These are phyloP conservation scores for Phanerotoma sp. DNA, from an alignment of 2,888 invertebrate species.

Conservation along the genomic window DNA sequence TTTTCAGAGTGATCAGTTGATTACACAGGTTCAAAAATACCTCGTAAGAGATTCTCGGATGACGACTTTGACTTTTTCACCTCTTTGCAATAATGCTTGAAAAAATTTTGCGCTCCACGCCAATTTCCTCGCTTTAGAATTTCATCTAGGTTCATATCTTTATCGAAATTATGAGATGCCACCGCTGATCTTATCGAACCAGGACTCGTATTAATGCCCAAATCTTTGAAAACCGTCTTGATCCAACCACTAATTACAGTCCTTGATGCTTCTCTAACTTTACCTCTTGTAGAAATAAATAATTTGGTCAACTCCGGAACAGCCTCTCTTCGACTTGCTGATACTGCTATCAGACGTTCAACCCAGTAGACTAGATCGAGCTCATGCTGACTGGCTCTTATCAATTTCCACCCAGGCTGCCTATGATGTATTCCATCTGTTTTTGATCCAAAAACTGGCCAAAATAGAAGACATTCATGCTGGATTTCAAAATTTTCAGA, in stretches of 20 bases:
- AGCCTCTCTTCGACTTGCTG: not conserved
- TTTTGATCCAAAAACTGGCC: slow-evolving; percentile 14
- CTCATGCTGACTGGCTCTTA: not conserved
- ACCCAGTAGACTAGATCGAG: slow-evolving; percentile 6
- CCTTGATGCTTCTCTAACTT: slow-evolving; percentile 12
- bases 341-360: not conserved
- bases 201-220: not conserved
- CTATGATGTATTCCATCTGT: slow-evolving; percentile 4
- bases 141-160: slow-evolving; percentile 4
- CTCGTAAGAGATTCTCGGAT: too few relatives aligned
- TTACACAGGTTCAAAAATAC: too few relatives aligned
- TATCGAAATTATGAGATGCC: slow-evolving; percentile 8
- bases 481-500: not conserved
- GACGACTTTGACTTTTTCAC: not conserved
- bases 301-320: not conserved
- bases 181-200: slow-evolving; percentile 8
- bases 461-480: not conserved
- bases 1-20: not conserved
- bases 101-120: slow-evolving; percentile 3
- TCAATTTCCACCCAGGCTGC: slow-evolving; percentile 10
- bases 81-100: slow-evolving; percentile 10
- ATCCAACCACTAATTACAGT: slow-evolving; percentile 11
- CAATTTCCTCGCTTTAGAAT: slow-evolving; percentile 11
- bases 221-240: not conserved
- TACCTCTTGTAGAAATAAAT: slow-evolving; percentile 10